A percentile compares a stretch with the other conserved stretches of the same genome.
These are phyloP conservation scores for Leptinotarsa juncta DNA, from an alignment of 2,888 invertebrate species.

Conservation along the genomic window DNA sequence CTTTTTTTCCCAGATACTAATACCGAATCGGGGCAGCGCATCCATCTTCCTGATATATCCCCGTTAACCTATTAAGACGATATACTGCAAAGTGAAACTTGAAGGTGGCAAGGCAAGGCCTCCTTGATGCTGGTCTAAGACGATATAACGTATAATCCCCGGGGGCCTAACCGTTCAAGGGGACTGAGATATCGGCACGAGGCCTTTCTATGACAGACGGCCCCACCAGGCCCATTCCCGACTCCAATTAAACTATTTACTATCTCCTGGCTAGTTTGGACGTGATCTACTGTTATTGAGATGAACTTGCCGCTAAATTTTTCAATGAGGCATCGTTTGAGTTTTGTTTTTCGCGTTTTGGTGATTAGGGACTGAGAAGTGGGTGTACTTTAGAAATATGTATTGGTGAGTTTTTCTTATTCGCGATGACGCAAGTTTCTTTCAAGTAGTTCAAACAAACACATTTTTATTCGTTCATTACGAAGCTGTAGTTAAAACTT, in stretches of 20 bases:
- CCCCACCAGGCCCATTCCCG: slow-evolving; percentile 58
- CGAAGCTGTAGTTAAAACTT: too few relatives aligned
- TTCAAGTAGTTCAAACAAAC: too few relatives aligned
- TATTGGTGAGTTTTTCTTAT: too few relatives aligned
- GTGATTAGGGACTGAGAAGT: not conserved
- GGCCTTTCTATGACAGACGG: slow-evolving; percentile 55
- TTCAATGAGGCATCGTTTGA: slow-evolving; percentile 11
- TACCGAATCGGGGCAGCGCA: slow-evolving; percentile 15
- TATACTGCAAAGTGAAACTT: slow-evolving; percentile 60
- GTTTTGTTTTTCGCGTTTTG: not conserved
- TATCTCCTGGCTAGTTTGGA: slow-evolving; percentile 39
- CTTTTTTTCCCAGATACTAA: slow-evolving; percentile 8
- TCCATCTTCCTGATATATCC: slow-evolving; percentile 32
- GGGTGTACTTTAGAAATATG: too few relatives aligned
- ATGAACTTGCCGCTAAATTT: slow-evolving; percentile 37
- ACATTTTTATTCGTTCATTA: too few relatives aligned
- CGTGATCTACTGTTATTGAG: slow-evolving; percentile 43
- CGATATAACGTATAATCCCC: slow-evolving; percentile 60
- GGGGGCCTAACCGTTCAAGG: slow-evolving; percentile 54
- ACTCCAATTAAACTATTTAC: slow-evolving; percentile 57
- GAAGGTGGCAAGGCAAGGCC: slow-evolving; percentile 48
- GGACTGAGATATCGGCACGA: slow-evolving; percentile 49
- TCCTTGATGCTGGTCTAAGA: slow-evolving; percentile 50
- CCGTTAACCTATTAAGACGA: slow-evolving; percentile 58
- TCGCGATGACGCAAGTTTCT: too few relatives aligned